Conservation (phyloP, 1,140 invertebrate genomes). For the Colletes latitarsis region DNA sequence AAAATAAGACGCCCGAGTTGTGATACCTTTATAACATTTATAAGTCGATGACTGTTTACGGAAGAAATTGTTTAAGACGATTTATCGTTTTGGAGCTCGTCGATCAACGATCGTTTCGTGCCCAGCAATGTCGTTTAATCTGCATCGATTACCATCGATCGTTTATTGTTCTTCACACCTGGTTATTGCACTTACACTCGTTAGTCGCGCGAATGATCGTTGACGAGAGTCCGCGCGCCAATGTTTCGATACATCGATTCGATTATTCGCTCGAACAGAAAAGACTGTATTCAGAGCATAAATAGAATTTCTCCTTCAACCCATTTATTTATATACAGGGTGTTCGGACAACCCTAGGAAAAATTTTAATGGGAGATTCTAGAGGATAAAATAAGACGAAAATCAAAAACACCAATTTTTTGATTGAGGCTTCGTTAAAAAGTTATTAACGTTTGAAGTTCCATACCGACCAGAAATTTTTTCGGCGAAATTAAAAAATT, state of each 20-base stretch:
- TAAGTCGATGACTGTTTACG: constrained; percentile 23
- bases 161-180: constrained; percentile 60
- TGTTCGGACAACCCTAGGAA: no score
- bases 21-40: constrained; percentile 47
- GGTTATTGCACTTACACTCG: constrained; percentile 66
- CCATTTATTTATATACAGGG: no score
- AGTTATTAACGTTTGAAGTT: no score
- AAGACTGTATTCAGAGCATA: not conserved
- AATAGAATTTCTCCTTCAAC: not conserved
- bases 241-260: constrained; percentile 17
- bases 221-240: constrained; percentile 9
- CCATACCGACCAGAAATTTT: no score
- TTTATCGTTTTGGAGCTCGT: not conserved
- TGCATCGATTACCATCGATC: constrained; percentile 36
- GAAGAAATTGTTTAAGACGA: not conserved
- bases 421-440: no score
- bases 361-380: no score
- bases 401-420: no score
- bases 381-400: no score
- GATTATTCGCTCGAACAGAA: not conserved
- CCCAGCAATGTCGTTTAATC: constrained; percentile 43
- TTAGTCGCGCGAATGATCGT: constrained; percentile 54
- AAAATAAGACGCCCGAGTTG: constrained; percentile 41
- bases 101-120: constrained; percentile 36
- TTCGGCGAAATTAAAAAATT: no score